A percentile compares a stretch with the other conserved stretches of the same genome.
Conservation (phyloP, 2,113 vertebrate species). For the Oncorhynchus nerka region DNA sequence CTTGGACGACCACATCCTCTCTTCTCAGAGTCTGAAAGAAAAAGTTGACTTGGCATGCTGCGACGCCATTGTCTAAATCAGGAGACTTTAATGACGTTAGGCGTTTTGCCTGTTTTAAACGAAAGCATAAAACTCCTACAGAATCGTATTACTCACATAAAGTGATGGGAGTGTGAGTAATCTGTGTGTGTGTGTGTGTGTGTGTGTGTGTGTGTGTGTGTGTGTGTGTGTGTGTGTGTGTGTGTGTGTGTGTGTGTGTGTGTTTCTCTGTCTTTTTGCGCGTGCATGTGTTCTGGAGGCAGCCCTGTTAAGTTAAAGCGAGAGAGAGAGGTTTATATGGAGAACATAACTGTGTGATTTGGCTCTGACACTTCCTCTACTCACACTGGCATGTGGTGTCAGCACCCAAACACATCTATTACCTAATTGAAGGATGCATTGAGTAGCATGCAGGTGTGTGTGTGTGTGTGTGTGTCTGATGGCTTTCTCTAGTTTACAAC, state of each 20-base stretch:
- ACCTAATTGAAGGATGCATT: conserved; percentile 59
- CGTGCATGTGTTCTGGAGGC: neutral
- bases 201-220: neutral
- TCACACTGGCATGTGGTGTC: conserved; percentile 4
- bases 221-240: neutral
- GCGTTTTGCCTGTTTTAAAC: too few species aligned
- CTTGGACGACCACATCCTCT: conserved; percentile 47
- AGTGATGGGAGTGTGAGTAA: too few species aligned
- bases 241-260: neutral
- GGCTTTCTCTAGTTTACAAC: conserved; percentile 51
- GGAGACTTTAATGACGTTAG: too few species aligned
- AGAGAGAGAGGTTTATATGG: conserved; percentile 51
- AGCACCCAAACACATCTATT: conserved; percentile 46
- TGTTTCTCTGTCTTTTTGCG: neutral
- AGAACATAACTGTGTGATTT: conserved; percentile 38
- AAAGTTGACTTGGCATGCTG: neutral
- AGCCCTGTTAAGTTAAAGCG: conserved; percentile 43
- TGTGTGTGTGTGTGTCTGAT: conserved; percentile 8
- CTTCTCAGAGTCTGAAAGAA: neutral
- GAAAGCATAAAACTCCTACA: too few species aligned
- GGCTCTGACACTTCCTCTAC: conserved; percentile 41
- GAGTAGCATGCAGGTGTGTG: conserved; percentile 26
- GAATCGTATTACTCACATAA: too few species aligned
- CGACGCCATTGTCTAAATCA: too few species aligned
- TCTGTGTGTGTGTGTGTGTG: neutral